These are phyloP conservation scores for Percina caprodes DNA, from an alignment of 2,113 vertebrate species.

Conservation along the genomic window DNA sequence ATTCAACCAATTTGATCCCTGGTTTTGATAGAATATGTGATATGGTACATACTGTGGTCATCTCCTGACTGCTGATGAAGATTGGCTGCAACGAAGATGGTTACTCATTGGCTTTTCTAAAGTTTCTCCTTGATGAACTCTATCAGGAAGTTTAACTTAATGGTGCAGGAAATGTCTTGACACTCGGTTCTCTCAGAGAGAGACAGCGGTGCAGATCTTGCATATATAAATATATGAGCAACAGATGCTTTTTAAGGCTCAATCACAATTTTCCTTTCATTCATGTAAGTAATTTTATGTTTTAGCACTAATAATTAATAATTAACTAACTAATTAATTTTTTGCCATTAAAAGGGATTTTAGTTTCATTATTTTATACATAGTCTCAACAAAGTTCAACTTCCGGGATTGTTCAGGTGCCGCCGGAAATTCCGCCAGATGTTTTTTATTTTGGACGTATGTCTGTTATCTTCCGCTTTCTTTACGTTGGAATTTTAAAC, in stretches of 20 bases:
- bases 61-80: background rate
- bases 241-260: background rate
- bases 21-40: background rate
- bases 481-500: too few species aligned
- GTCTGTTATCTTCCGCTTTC: too few species aligned
- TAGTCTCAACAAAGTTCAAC: too few species aligned
- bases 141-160: conserved; percentile 14
- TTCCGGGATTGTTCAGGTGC: too few species aligned
- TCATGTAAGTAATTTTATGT: background rate
- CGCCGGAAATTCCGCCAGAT: too few species aligned
- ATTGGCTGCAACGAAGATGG: background rate
- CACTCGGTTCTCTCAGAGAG: background rate
- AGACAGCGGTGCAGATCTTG: background rate
- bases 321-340: too few species aligned
- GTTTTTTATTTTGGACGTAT: too few species aligned
- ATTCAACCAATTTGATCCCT: background rate
- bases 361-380: background rate
- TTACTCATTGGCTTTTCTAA: background rate
- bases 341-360: background rate
- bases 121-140: conserved; percentile 3
- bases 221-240: background rate
- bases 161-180: conserved; percentile 1
- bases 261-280: background rate
- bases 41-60: background rate
- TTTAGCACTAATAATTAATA: too few species aligned